phyloP scores from a whole-genome alignment of 2,888 invertebrate species.

The Plagodis pulveraria region DNA sequence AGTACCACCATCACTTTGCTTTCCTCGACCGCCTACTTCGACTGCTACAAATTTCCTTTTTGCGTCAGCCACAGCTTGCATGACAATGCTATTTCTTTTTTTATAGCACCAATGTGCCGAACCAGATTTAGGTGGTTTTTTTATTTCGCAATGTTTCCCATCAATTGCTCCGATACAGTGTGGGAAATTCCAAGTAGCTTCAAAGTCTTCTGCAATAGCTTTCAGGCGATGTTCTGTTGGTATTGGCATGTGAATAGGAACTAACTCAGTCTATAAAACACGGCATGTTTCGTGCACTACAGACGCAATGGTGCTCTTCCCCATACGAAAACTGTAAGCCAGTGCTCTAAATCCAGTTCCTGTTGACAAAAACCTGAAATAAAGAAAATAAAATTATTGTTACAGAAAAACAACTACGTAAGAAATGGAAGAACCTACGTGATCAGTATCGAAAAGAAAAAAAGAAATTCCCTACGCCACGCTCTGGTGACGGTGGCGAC shows the following conservation, averaged over 20 bases:
- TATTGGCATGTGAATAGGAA: conserved; percentile 35
- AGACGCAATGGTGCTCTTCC: conserved; percentile 34
- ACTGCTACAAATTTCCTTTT: conserved; percentile 31
- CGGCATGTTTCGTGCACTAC: conserved; percentile 35
- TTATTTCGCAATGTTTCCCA: conserved; percentile 6
- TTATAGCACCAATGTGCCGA: conserved; percentile 15
- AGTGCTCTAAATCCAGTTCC: conserved; percentile 31
- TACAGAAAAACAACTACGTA: conserved; percentile 38
- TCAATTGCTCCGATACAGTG: conserved; percentile 8
- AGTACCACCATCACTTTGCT: conserved; percentile 37
- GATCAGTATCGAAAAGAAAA: conserved; percentile 33
- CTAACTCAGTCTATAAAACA: conserved; percentile 24
- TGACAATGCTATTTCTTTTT: conserved; percentile 31
- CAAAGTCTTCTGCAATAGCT: conserved; percentile 34
- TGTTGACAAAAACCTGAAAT: conserved; percentile 38
- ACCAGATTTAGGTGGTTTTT: conserved; percentile 6
- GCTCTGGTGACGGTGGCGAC: conserved; percentile 32
- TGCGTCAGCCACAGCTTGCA: conserved; percentile 27
- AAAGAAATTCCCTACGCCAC: conserved; percentile 27
- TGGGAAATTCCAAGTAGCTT: conserved; percentile 18
- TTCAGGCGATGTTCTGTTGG: conserved; percentile 29
- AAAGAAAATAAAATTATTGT: conserved; percentile 29
- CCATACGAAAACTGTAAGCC: conserved; percentile 36
- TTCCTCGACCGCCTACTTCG: conserved; percentile 37
- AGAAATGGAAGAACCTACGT: conserved; percentile 38